phyloP scores from a whole-genome alignment of 2,888 invertebrate species.

The Aphelenchoides bicaudatus region DNA sequence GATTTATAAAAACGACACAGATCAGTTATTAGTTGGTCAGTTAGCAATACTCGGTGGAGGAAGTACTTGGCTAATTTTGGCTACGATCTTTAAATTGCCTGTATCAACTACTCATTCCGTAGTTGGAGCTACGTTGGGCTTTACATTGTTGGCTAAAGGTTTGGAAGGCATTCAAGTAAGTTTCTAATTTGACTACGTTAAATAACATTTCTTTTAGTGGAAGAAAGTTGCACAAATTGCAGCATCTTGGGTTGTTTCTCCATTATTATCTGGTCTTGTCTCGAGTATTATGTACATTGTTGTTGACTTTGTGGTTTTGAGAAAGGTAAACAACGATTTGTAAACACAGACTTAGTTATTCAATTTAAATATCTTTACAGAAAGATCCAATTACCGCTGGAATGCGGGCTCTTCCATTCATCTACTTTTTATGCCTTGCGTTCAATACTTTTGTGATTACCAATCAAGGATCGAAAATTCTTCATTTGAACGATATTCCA shows the following conservation, averaged over 20 bases:
- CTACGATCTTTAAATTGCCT: constrained; percentile 87
- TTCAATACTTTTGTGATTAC: constrained; percentile 88
- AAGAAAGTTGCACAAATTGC: no score
- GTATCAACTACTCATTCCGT: constrained; percentile 72
- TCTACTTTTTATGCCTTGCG: constrained; percentile 85
- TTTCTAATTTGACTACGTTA: no score
- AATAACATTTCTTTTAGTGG: constrained; percentile 75
- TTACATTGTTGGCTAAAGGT: constrained; percentile 85
- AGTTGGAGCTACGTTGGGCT: constrained; percentile 93
- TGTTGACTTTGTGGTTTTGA: constrained; percentile 66
- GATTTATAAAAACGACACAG: constrained; percentile 34
- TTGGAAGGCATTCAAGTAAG: constrained; percentile 78
- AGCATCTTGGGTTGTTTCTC: constrained; percentile 93
- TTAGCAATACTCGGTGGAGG: constrained; percentile 69
- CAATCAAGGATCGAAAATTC: constrained; percentile 85
- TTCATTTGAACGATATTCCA: constrained; percentile 82
- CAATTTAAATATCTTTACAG: constrained; percentile 24
- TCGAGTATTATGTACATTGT: constrained; percentile 67
- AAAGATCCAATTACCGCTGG: constrained; percentile 66
- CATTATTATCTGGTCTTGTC: constrained; percentile 81
- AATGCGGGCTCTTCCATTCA: constrained; percentile 78
- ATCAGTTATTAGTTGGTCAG: constrained; percentile 59
- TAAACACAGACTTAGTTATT: not conserved
- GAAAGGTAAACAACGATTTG: constrained; percentile 23
- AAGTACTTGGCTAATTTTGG: constrained; percentile 84